Base-by-base conservation (phyloP, 2,888 invertebrate genomes). In the Pandemis heparana region DNA sequence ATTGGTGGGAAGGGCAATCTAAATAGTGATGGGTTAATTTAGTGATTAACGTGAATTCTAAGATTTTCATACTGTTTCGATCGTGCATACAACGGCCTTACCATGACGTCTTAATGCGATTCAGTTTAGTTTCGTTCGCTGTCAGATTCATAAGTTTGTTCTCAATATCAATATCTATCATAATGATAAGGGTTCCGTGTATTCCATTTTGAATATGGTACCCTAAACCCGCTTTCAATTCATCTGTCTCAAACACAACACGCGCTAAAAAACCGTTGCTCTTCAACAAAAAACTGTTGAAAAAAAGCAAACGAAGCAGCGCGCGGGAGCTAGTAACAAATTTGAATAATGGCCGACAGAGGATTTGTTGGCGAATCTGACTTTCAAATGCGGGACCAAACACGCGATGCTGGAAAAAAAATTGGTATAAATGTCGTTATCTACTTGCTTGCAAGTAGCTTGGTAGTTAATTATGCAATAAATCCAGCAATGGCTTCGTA, bases 341-440 rank as follows among this genome's bases (percentile, higher is more conserved):
- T 84, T 83, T 83, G 82, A 85, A 83, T 84, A 85, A 83, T 82
- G 79, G 79, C 76, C 68, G 70, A 46, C 67, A 56, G 79, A 76
- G 81, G 81, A 81, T 83, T 83, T 81, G 79, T 80, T 64, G 77
- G 74, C 23, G 68, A 80, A 83, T 83, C 77, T 82, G 82, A 83
- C 83, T 79, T 83, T 81, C 81, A 85, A 84, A 85, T 83, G 71
- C 23, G 66, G 72, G 65, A 69, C 70, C 76, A 75, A 74, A 77
- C 77, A 77, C 76, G 76, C 77, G 48, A 73, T 70, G 65, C 16
- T 12, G 74, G 64, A 73, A 75, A 74, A 41, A 32, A 77, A 77
- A 75, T 62, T 75, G 73, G 38, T 71, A 71, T 75, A 76, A 77
- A 75, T 76, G 75, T 71, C 73, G 75, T 74, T 77, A 69, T 76